A percentile compares a stretch with the other conserved stretches of the same genome.
These are phyloP conservation scores for Drosophila antonietae DNA, from an alignment of 2,888 invertebrate genomes.

Conservation along the genomic window DNA sequence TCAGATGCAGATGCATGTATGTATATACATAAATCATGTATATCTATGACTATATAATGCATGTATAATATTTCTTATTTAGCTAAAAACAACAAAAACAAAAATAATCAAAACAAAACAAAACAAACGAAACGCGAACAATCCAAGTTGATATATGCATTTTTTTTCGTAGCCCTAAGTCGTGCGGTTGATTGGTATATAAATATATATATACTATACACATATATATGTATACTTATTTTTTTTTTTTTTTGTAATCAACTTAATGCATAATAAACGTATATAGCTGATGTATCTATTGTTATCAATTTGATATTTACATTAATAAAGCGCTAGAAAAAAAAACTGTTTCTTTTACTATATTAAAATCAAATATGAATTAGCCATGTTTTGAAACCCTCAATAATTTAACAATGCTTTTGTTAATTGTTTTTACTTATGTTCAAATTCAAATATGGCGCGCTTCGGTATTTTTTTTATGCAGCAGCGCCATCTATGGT, in stretches of 20 bases:
- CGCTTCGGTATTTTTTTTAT: neutral
- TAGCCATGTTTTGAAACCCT: neutral
- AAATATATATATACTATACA: conserved; percentile 26
- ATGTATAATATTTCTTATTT: conserved; percentile 31
- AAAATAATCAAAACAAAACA: neutral
- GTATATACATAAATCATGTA: conserved; percentile 27
- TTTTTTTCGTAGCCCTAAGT: conserved; percentile 64
- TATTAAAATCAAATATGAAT: neutral
- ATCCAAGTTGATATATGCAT: conserved; percentile 35
- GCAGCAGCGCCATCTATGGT: conserved; percentile 7
- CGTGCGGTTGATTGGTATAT: conserved; percentile 72
- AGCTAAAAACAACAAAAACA: conserved; percentile 14
- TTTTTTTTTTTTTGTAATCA: conserved; percentile 43
- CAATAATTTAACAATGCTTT: neutral
- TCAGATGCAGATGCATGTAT: conserved; percentile 31
- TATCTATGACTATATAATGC: conserved; percentile 27
- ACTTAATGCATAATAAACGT: conserved; percentile 36
- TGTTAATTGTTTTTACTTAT: neutral
- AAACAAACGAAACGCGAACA: conserved; percentile 33
- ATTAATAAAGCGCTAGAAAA: conserved; percentile 68
- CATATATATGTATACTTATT: conserved; percentile 14
- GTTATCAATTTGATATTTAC: conserved; percentile 76
- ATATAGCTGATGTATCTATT: conserved; percentile 74
- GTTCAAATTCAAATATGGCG: neutral
- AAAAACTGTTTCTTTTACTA: neutral